Evolutionary conservation across 2,888 invertebrate species (phyloP).

Genomic region (Xestia rhomboidea): DNA sequence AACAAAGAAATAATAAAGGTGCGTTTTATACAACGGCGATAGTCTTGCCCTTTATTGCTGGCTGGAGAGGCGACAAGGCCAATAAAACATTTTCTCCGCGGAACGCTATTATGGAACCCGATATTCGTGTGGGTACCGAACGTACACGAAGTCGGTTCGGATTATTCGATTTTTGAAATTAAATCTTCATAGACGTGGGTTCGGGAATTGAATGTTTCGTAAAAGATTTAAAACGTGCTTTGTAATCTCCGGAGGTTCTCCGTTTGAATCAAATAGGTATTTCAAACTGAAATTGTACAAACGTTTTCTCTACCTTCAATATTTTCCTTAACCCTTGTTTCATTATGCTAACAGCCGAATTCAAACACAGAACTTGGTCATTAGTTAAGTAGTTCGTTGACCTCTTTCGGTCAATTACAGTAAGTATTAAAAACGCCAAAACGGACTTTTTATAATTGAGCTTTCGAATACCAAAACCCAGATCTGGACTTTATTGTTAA

Average conservation of each 20-base stretch:
- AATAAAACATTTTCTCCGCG: conserved; percentile 79
- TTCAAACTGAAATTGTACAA: conserved; percentile 14
- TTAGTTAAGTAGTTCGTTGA: conserved; percentile 32
- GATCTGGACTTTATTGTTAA: conserved; percentile 37
- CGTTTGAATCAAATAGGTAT: conserved; percentile 41
- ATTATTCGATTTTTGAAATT: conserved; percentile 78
- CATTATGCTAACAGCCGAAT: conserved; percentile 19
- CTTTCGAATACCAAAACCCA: conserved; percentile 31
- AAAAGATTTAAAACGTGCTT: conserved; percentile 67
- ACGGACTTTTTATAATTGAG: conserved; percentile 41
- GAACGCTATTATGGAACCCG: conserved; percentile 77
- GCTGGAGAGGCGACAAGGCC: conserved; percentile 73
- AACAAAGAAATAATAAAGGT: conserved; percentile 77
- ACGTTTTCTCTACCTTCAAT: not conserved
- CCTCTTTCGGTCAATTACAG: conserved; percentile 17
- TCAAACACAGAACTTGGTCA: conserved; percentile 9
- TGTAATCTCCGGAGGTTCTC: conserved; percentile 62
- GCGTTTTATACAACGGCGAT: conserved; percentile 71
- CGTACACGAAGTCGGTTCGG: conserved; percentile 68
- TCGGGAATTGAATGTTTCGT: conserved; percentile 71
- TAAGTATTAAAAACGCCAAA: conserved; percentile 16
- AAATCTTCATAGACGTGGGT: conserved; percentile 74
- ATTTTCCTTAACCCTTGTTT: conserved; percentile 14
- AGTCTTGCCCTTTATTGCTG: conserved; percentile 75
- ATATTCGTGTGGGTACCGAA: conserved; percentile 77